Base-by-base conservation (phyloP, 2,888 invertebrate species). In the Cryptops parisi region DNA sequence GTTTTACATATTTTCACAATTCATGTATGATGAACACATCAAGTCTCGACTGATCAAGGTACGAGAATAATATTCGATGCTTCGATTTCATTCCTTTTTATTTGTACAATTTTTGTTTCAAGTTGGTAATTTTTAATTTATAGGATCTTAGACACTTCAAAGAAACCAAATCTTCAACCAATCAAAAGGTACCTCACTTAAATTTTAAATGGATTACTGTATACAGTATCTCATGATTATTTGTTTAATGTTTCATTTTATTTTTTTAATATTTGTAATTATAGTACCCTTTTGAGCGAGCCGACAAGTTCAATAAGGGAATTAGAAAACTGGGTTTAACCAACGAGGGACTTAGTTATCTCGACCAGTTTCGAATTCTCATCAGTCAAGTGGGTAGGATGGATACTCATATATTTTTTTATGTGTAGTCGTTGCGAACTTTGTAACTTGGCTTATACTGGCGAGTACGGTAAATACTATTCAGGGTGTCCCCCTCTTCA, bases 21-120 rank as follows among this genome's bases (percentile, higher is more conserved):
- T 97, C 67, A 79, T 98, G 69, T 96, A 85, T 66, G 96, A 97
- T 67, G 98, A 98, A 69, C 93, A 93, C 64, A 93, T 98, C 48
- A 94, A 96, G 69, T 93, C 94, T 0, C 78, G 91, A 54, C 74
- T 98, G 2, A 78, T 89, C 59, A 90, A 91, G 64, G 73, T 59
- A 26, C n/a, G n/a, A n/a, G n/a, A n/a, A n/a, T n/a, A n/a, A n/a
- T n/a, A n/a, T n/a, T n/a, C n/a, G n/a, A n/a, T n/a, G n/a, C n/a
- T n/a, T n/a, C n/a, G n/a, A n/a, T n/a, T n/a, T n/a, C n/a, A n/a
- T n/a, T n/a, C n/a, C n/a, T n/a, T n/a, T n/a, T n/a, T n/a, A n/a
- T n/a, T n/a, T n/a, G n/a, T n/a, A n/a, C n/a, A n/a, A n/a, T n/a
- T n/a, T n/a, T n/a, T n/a, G n/a, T n/a, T n/a, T n/a, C n/a, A n/a